Evolutionary conservation across 2,797 vertebrate genomes (phyloP).

Genomic region (Echeneis naucrates): DNA sequence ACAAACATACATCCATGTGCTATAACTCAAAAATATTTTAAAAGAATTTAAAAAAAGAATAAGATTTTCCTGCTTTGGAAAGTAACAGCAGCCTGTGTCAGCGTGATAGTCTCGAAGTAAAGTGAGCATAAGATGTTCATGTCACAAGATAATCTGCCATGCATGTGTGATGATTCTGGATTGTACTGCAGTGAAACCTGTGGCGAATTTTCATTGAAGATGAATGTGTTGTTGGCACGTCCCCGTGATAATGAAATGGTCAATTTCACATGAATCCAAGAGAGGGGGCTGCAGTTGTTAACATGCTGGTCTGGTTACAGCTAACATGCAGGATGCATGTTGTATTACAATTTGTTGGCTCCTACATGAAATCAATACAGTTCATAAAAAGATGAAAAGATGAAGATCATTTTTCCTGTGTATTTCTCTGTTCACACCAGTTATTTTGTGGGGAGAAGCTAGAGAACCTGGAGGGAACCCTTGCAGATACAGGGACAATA

Average conservation of each 20-base stretch:
- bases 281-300: background rate
- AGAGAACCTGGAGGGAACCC: too few relatives aligned
- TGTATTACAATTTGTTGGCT: constrained; percentile 7
- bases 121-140: background rate
- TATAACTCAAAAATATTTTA: too few relatives aligned
- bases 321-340: background rate
- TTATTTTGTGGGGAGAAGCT: too few relatives aligned
- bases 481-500: too few relatives aligned
- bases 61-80: background rate
- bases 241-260: too few relatives aligned
- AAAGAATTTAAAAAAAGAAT: too few relatives aligned
- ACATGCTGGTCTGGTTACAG: background rate
- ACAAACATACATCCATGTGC: too few relatives aligned
- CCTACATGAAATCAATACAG: background rate
- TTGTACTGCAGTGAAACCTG: background rate
- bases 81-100: background rate
- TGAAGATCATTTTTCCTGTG: too few relatives aligned
- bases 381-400: too few relatives aligned
- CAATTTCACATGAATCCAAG: too few relatives aligned
- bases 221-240: background rate
- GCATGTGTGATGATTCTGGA: background rate
- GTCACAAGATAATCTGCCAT: background rate
- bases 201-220: too few relatives aligned
- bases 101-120: background rate
- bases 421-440: background rate